Percentiles rank a stretch among this genome's conserved stretches.
These are phyloP conservation scores for Dipodomys spectabilis DNA, from an alignment of 2,113 vertebrate genomes.

Conservation along the genomic window DNA sequence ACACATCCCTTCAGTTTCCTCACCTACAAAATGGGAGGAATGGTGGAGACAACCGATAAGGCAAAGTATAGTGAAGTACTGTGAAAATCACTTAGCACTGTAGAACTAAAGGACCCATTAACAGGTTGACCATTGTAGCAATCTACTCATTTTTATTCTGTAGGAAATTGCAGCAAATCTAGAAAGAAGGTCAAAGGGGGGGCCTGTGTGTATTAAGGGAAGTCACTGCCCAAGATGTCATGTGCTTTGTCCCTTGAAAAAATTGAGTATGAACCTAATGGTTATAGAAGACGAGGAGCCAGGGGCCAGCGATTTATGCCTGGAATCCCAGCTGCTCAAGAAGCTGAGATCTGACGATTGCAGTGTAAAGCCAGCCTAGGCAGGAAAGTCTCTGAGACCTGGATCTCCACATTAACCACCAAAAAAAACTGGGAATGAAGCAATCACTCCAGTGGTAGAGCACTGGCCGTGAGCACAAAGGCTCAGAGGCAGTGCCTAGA, in stretches of 20 bases:
- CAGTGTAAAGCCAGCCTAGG: too few species aligned
- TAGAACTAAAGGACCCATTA: conserved; percentile 1
- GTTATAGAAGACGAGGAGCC: neutral
- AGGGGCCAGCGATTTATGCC: too few species aligned
- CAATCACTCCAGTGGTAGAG: too few species aligned
- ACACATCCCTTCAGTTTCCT: neutral
- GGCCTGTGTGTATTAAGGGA: neutral
- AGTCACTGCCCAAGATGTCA: neutral
- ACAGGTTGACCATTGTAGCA: neutral
- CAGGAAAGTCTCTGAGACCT: too few species aligned
- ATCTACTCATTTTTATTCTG: neutral
- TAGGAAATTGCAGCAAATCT: neutral
- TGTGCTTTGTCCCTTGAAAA: neutral
- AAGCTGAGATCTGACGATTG: too few species aligned
- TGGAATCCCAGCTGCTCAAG: too few species aligned
- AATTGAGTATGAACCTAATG: neutral
- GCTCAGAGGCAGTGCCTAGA: too few species aligned
- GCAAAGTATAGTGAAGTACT: neutral
- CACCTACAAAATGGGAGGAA: neutral
- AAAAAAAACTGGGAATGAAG: too few species aligned
- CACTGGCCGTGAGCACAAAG: too few species aligned
- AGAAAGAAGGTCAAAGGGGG: neutral
- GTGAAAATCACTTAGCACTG: neutral
- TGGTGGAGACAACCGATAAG: neutral
- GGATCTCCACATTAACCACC: too few species aligned